Evolutionary conservation across 2,888 invertebrate genomes (phyloP).

Genomic region (Galeopsomyia nigrocyanea): DNA sequence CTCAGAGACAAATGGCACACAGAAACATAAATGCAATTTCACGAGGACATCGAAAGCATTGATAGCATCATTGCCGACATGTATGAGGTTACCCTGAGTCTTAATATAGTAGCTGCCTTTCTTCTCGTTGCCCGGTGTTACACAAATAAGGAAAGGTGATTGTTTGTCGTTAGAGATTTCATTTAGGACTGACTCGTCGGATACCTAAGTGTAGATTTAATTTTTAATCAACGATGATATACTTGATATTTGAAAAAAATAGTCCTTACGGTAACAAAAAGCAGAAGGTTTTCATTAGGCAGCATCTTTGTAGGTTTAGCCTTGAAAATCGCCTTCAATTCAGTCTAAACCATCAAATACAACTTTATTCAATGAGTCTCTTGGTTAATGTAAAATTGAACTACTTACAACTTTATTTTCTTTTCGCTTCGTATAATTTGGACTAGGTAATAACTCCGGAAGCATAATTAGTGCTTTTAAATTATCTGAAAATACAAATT

Average conservation of each 20-base stretch:
- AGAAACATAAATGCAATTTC: slow-evolving; percentile 44
- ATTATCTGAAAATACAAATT: slow-evolving; percentile 9
- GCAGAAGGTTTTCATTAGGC: slow-evolving; percentile 45
- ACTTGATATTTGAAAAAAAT: too few species aligned
- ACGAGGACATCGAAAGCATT: slow-evolving; percentile 43
- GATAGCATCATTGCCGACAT: slow-evolving; percentile 31
- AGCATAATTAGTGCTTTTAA: too few species aligned
- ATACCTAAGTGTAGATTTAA: slow-evolving; percentile 17
- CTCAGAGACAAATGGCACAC: slow-evolving; percentile 39
- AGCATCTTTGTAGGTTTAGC: slow-evolving; percentile 29
- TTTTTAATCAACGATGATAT: too few species aligned
- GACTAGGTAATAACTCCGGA: too few species aligned
- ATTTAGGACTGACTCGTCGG: slow-evolving; percentile 28
- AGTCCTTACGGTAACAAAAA: slow-evolving; percentile 43
- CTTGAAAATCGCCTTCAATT: slow-evolving; percentile 31
- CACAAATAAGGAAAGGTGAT: slow-evolving; percentile 41
- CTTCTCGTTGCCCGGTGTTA: slow-evolving; percentile 23
- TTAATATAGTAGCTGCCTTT: slow-evolving; percentile 41
- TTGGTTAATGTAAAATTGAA: too few species aligned
- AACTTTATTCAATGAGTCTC: too few species aligned
- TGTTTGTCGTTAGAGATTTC: slow-evolving; percentile 11
- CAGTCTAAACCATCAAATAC: slow-evolving; percentile 18
- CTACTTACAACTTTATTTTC: too few species aligned
- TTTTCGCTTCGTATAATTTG: too few species aligned
- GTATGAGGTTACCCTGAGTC: slow-evolving; percentile 42